These are phyloP conservation scores for Hydrocynus forskahlii DNA, from an alignment of 2,797 vertebrate genomes.

Conservation along the genomic window DNA sequence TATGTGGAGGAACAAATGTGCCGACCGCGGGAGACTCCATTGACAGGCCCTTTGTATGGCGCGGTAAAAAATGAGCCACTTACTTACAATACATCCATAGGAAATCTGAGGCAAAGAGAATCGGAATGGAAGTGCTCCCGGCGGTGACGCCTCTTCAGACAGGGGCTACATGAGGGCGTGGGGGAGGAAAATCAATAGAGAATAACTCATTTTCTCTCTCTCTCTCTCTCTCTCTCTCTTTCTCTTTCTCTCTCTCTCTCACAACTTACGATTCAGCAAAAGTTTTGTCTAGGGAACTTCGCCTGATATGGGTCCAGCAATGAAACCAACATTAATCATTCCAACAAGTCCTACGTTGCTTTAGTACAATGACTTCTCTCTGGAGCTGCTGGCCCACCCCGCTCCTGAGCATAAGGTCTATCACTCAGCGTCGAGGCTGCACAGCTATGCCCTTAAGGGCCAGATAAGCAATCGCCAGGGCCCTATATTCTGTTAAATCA, in stretches of 20 bases:
- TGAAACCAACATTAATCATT: conserved; percentile 82
- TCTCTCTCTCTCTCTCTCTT: conserved; percentile 58
- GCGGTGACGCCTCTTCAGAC: conserved; percentile 72
- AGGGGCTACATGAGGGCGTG: conserved; percentile 63
- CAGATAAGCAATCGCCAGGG: conserved; percentile 84
- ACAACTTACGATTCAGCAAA: conserved; percentile 78
- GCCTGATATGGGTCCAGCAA: conserved; percentile 56
- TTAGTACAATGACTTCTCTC: conserved; percentile 70
- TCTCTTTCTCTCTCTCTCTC: conserved; percentile 61
- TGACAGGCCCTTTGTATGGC: conserved; percentile 85
- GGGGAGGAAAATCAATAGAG: conserved; percentile 76
- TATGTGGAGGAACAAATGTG: conserved; percentile 82
- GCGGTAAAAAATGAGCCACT: conserved; percentile 80
- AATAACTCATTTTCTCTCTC: conserved; percentile 82
- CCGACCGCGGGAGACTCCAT: conserved; percentile 82
- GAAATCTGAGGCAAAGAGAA: conserved; percentile 88
- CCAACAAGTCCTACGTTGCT: conserved; percentile 79
- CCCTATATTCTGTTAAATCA: conserved; percentile 74
- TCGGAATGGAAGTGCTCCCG: conserved; percentile 84
- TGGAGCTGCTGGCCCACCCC: conserved; percentile 48
- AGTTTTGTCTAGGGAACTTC: conserved; percentile 80
- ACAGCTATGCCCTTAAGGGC: conserved; percentile 78
- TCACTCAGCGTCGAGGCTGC: conserved; percentile 71
- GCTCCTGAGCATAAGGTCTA: conserved; percentile 73
- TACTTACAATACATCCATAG: conserved; percentile 87